Conservation (phyloP, 2,888 invertebrate genomes). For the Lycaena phlaeas region DNA sequence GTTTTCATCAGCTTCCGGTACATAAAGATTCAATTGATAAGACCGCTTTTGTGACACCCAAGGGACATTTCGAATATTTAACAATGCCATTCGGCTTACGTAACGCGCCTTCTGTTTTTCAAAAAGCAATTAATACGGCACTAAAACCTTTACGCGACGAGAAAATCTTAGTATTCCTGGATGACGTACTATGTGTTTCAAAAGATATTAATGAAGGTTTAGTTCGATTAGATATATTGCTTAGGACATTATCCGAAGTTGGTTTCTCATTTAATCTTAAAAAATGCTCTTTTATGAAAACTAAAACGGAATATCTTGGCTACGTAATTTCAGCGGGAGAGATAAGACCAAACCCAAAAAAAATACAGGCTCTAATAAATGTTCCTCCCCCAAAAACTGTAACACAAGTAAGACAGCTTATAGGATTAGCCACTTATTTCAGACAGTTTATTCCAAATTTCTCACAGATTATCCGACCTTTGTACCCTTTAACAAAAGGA, state of each 20-base stretch:
- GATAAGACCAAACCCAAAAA: conserved; percentile 16
- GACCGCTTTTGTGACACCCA: conserved; percentile 18
- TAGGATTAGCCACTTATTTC: background rate
- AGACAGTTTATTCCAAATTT: background rate
- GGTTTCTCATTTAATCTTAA: conserved; percentile 19
- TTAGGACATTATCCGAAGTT: conserved; percentile 10
- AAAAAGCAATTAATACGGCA: conserved; percentile 28
- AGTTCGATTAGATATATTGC: conserved; percentile 9
- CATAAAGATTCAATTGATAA: conserved; percentile 16
- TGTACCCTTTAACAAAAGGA: background rate
- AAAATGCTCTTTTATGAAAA: conserved; percentile 21
- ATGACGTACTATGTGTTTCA: conserved; percentile 19
- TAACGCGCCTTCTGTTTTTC: conserved; percentile 31
- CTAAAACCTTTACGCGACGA: conserved; percentile 15
- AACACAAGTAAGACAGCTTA: too few species aligned
- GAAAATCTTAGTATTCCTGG: conserved; percentile 15
- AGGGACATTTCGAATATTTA: conserved; percentile 18
- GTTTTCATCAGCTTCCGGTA: conserved; percentile 24
- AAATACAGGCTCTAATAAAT: conserved; percentile 17
- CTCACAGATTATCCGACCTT: background rate
- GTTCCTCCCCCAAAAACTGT: conserved; percentile 17
- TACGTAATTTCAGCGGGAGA: conserved; percentile 13
- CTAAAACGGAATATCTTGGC: conserved; percentile 15
- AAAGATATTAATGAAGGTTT: conserved; percentile 12
- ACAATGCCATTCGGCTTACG: conserved; percentile 18